Conservation (phyloP, 2,888 invertebrate genomes). For the Drosophila percnosoma region DNA sequence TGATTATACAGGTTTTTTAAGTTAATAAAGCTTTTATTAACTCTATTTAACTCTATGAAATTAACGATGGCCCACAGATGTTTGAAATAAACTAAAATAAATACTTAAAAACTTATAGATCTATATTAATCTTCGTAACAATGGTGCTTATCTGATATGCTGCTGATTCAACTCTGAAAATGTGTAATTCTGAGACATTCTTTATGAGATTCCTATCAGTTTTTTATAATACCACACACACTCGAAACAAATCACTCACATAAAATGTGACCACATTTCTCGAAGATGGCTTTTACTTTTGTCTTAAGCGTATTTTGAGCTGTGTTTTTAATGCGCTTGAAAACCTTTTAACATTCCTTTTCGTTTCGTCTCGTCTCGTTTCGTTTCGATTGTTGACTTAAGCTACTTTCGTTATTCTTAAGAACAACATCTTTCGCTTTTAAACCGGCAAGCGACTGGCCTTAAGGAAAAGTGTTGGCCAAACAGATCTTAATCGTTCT, state of each 20-base stretch:
- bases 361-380: slow-evolving; percentile 46
- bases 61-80: neutral
- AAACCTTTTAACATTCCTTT: slow-evolving; percentile 78
- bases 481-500: slow-evolving; percentile 58
- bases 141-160: neutral
- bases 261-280: slow-evolving; percentile 6
- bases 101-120: neutral
- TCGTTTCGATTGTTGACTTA: slow-evolving; percentile 61
- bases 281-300: slow-evolving; percentile 73
- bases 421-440: slow-evolving; percentile 71
- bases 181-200: neutral
- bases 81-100: neutral
- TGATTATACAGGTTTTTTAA: neutral
- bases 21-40: neutral
- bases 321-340: slow-evolving; percentile 40
- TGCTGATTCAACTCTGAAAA: neutral
- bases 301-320: slow-evolving; percentile 45
- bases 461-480: slow-evolving; percentile 59
- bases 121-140: neutral
- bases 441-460: slow-evolving; percentile 24
- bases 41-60: no score
- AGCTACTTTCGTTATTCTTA: slow-evolving; percentile 72
- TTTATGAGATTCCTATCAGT: neutral
- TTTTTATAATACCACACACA: slow-evolving; percentile 16
- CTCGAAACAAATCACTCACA: neutral